Evolutionary conservation across 64 coral and sea anemone genomes (phyloP).

Genomic region (Montipora cactus): DNA sequence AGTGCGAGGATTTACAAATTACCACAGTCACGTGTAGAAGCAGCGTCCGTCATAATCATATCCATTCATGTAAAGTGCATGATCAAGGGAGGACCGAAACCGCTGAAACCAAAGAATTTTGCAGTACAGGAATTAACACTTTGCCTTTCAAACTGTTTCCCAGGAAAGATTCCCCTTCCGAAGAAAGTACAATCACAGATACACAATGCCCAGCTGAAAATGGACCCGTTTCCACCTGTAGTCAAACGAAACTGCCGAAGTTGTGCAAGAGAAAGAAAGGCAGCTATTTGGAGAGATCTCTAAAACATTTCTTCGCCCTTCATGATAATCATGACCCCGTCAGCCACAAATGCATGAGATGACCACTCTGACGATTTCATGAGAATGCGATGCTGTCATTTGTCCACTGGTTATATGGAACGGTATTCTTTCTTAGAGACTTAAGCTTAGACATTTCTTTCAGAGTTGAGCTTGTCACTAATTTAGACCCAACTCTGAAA

Average conservation of each 20-base stretch:
- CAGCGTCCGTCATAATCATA: neutral
- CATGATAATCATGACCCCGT: neutral
- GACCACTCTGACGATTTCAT: neutral
- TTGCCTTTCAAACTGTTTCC: neutral
- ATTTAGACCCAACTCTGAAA: too few relatives aligned
- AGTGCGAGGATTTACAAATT: neutral
- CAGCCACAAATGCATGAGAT: constrained; percentile 36
- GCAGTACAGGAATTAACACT: neutral
- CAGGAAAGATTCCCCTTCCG: neutral
- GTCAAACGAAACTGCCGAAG: neutral
- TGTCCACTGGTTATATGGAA: neutral
- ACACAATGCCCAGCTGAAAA: neutral
- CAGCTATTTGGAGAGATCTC: constrained; percentile 32
- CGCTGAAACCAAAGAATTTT: neutral
- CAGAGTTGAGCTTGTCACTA: too few relatives aligned
- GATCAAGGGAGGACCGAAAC: neutral
- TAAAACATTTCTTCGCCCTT: constrained; percentile 26
- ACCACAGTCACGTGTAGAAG: neutral
- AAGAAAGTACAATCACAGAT: neutral
- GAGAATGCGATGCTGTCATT: neutral
- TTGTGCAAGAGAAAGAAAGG: neutral
- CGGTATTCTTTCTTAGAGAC: too few relatives aligned
- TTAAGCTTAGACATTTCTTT: too few relatives aligned
- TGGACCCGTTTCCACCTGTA: neutral
- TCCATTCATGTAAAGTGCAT: neutral